These are phyloP conservation scores for Pachliopta kotzebuea DNA, from an alignment of 2,888 invertebrate genomes.

Conservation along the genomic window DNA sequence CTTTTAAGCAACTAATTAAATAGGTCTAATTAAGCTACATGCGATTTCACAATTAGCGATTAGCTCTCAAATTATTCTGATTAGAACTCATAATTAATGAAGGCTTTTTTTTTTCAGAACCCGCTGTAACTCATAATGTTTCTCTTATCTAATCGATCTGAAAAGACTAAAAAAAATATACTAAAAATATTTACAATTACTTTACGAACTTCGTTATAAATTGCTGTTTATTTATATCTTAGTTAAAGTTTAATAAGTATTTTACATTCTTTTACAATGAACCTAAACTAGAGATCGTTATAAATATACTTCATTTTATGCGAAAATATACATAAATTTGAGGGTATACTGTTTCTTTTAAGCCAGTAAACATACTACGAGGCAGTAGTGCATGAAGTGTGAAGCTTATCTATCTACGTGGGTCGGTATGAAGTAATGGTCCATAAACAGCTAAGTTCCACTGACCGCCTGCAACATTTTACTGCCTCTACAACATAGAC, in stretches of 20 bases:
- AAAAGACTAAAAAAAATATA: neutral
- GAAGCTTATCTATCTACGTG: neutral
- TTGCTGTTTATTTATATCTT: too few species aligned
- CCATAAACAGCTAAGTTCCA: neutral
- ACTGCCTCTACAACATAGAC: too few species aligned
- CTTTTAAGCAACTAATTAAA: neutral
- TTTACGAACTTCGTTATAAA: too few species aligned
- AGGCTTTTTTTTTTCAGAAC: neutral
- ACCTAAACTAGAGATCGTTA: too few species aligned
- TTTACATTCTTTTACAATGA: too few species aligned
- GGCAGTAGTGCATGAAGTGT: neutral
- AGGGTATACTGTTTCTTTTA: too few species aligned
- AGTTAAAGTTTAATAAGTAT: too few species aligned
- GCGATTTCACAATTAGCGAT: constrained; percentile 20
- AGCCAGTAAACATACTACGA: neutral
- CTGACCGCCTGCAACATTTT: neutral
- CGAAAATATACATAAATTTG: too few species aligned
- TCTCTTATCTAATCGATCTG: neutral
- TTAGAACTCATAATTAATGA: constrained; percentile 4
- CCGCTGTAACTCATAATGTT: neutral
- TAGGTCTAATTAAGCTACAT: constrained; percentile 6
- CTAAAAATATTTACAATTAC: too few species aligned
- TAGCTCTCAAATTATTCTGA: constrained; percentile 13
- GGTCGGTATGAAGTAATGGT: neutral
- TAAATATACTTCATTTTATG: too few species aligned